Percentiles rank a stretch among this genome's conserved stretches.
Conservation (phyloP, 1,140 invertebrate species). For the Colletes gigas region DNA sequence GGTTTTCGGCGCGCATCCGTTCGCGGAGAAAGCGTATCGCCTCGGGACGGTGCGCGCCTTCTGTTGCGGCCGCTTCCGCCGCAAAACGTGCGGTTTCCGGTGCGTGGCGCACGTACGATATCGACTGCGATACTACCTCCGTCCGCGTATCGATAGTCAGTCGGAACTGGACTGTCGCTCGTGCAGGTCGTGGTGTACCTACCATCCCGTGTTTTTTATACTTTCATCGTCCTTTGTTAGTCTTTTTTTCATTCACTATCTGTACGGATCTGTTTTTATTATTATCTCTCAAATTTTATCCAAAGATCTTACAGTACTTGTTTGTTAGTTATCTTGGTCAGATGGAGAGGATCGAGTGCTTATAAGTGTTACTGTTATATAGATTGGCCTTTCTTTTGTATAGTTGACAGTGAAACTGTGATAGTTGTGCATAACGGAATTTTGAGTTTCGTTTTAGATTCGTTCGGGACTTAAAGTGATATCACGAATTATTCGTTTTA, state of each 20-base stretch:
- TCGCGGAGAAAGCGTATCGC: conserved; percentile 65
- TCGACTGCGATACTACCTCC: conserved; percentile 43
- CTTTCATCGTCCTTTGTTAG: too few relatives aligned
- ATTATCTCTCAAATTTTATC: too few relatives aligned
- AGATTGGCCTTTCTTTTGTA: neutral
- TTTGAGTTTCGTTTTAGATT: neutral
- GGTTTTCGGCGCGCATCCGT: conserved; percentile 60
- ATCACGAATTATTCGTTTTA: too few relatives aligned
- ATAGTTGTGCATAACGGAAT: neutral
- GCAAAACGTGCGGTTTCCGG: conserved; percentile 75
- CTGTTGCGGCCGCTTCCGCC: conserved; percentile 69
- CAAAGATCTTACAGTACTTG: too few relatives aligned
- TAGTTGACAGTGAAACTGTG: neutral
- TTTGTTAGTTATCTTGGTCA: neutral
- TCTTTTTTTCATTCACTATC: neutral
- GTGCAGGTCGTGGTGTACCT: conserved; percentile 40
- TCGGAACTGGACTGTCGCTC: conserved; percentile 57
- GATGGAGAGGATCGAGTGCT: neutral
- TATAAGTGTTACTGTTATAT: too few relatives aligned
- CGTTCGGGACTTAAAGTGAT: too few relatives aligned
- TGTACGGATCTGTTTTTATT: too few relatives aligned
- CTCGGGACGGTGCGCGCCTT: conserved; percentile 53
- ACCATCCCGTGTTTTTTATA: conserved; percentile 2
- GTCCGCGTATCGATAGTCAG: conserved; percentile 68
- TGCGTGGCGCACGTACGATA: conserved; percentile 61